Evolutionary conservation across 2,797 vertebrate species (phyloP), one percentile per base, ranked within the genome.

Genomic region (Eulemur coronatus): DNA sequence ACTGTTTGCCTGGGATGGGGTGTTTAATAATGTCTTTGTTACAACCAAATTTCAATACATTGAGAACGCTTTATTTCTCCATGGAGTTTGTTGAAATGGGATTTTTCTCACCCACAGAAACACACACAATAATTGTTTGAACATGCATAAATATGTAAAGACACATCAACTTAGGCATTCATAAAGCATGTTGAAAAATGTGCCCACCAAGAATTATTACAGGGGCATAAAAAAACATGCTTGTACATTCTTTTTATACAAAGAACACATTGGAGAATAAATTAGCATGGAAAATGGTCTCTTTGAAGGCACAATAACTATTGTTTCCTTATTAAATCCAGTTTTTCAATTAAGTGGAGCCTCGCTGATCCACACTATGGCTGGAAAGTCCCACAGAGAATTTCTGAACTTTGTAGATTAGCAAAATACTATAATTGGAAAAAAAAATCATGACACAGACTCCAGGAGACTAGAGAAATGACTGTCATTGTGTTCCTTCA

Each of bases 301-400:
- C 96, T 95, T 95, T 97, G 97, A 97, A 97, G 96, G 73, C 94
- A 97, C 97, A 97, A 92, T 97, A 97, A 97, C 94, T 97, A 97
- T 98, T 97, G 97, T 98, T 97, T 97, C 92, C 95, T 97, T 97
- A 97, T 98, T 98, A 97, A 97, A 94, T 97, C 90, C 95, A 97
- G 96, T 95, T 98, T 97, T 97, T 96, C 97, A 97, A 97, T 97
- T 97, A 97, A 97, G 81, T 70, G 63, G 92, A 94, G 87, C 38
- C 88, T 97, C 33, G 11, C 92, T 91, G 87, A 96, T 97, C 73
- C 69, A 73, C 73, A 52, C 55, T 92, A 78, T 84, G 46, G 73
- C 59, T 96, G 57, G 70, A 73, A 84, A 38, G 48, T 88, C 92
- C 97, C 97, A 92, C 7, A 65, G 97, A 97, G 97, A 95, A 97